Percentiles rank a stretch among this genome's conserved stretches.
These are phyloP conservation scores for Lampropteryx suffumata DNA, from an alignment of 2,888 invertebrate species.

Conservation along the genomic window DNA sequence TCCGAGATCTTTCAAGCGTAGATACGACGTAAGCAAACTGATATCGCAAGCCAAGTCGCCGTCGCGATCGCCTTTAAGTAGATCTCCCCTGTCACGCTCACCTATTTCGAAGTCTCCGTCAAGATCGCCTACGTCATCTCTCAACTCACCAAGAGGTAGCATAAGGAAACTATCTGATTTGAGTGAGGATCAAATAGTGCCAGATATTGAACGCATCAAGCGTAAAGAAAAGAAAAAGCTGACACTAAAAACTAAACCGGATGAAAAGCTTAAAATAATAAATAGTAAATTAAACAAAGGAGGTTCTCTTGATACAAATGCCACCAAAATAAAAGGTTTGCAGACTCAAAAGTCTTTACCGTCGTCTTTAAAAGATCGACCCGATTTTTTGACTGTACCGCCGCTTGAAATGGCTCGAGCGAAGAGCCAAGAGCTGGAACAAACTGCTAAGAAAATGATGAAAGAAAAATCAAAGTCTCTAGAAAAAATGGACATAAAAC, in stretches of 20 bases:
- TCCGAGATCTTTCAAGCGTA: constrained; percentile 76
- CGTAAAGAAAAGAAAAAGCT: constrained; percentile 76
- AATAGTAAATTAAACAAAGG: constrained; percentile 72
- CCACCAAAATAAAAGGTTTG: constrained; percentile 70
- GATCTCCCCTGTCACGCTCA: constrained; percentile 74
- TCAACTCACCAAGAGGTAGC: constrained; percentile 78
- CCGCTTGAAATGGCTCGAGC: constrained; percentile 82
- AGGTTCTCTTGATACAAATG: constrained; percentile 76
- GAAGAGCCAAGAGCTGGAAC: constrained; percentile 84
- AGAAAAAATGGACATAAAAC: constrained; percentile 84
- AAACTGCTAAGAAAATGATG: constrained; percentile 72
- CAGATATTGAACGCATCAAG: constrained; percentile 77
- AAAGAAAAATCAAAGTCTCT: constrained; percentile 88
- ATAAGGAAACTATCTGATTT: constrained; percentile 77
- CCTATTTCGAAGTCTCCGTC: constrained; percentile 79
- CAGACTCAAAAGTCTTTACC: constrained; percentile 83
- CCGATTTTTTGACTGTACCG: constrained; percentile 79
- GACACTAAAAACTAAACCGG: constrained; percentile 71
- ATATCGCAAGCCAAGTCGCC: constrained; percentile 68
- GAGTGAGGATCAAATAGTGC: constrained; percentile 79
- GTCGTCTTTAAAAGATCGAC: constrained; percentile 76
- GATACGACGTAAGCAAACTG: constrained; percentile 71
- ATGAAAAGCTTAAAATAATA: constrained; percentile 66
- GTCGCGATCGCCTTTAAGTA: constrained; percentile 72
- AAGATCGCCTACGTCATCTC: constrained; percentile 77